phyloP scores from a whole-genome alignment of 2,797 vertebrate species.

The Coilia nasus region DNA sequence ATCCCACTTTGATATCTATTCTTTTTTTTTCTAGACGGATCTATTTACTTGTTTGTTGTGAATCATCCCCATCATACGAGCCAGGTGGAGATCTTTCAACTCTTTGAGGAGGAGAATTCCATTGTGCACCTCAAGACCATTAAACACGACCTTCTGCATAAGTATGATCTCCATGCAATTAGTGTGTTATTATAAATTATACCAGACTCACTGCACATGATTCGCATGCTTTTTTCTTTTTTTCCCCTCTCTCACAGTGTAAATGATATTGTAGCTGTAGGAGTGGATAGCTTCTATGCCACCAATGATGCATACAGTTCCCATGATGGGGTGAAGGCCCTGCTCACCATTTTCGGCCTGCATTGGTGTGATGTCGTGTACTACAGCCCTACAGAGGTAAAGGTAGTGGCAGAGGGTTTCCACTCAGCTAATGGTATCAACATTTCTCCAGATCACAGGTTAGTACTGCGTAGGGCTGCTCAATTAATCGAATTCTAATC shows the following conservation, averaged over 20 bases:
- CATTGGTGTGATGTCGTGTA: constrained; percentile 83
- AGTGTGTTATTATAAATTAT: neutral
- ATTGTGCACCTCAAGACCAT: constrained; percentile 86
- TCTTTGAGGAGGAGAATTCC: constrained; percentile 79
- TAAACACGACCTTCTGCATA: constrained; percentile 82
- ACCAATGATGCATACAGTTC: constrained; percentile 89
- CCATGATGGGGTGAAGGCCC: constrained; percentile 41
- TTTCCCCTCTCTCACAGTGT: constrained; percentile 70
- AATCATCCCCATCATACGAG: constrained; percentile 84
- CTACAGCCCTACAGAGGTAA: constrained; percentile 86
- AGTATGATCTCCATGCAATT: constrained; percentile 67
- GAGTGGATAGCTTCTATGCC: constrained; percentile 88
- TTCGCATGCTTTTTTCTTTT: neutral
- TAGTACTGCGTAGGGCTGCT: constrained; percentile 45
- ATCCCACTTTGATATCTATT: neutral
- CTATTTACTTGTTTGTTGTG: constrained; percentile 87
- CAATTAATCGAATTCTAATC: too few relatives aligned
- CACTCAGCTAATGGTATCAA: constrained; percentile 87
- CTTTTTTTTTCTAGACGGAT: constrained; percentile 70
- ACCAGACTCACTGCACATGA: neutral
- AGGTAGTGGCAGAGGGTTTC: constrained; percentile 84
- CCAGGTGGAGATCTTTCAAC: constrained; percentile 89
- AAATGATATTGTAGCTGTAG: constrained; percentile 88
- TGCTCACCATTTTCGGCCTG: constrained; percentile 76
- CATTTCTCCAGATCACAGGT: constrained; percentile 85